phyloP scores from a whole-genome alignment of 2,797 vertebrate species.

The Sebastes dallii region DNA sequence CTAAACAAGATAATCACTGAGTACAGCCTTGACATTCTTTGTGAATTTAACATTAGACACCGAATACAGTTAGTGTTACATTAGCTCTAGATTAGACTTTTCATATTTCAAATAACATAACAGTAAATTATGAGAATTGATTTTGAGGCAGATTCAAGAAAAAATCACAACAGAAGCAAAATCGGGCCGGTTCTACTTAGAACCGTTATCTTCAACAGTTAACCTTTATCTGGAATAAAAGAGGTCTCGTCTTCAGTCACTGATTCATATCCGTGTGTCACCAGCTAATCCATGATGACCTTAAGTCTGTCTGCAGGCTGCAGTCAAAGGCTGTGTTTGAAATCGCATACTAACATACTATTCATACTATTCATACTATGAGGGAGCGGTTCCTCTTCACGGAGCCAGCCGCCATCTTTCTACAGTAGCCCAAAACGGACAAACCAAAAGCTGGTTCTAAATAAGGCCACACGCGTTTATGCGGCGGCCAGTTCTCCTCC shows the following conservation, averaged over 20 bases:
- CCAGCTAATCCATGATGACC: background rate
- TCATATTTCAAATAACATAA: background rate
- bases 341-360: background rate
- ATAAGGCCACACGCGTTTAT: too few relatives aligned
- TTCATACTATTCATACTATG: background rate
- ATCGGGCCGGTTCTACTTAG: background rate
- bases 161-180: constrained; percentile 1
- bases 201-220: background rate
- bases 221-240: background rate
- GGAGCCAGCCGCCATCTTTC: too few relatives aligned
- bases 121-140: background rate
- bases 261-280: background rate
- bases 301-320: background rate
- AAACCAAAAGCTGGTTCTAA: too few relatives aligned
- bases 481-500: too few relatives aligned
- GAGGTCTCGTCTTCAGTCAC: background rate
- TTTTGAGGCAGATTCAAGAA: background rate
- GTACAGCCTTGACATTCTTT: background rate
- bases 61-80: background rate
- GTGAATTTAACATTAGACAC: background rate
- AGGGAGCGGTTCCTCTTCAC: too few relatives aligned
- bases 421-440: too few relatives aligned
- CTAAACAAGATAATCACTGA: background rate
- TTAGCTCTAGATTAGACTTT: background rate
- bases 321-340: background rate